A percentile compares a stretch with the other conserved stretches of the same genome.
Conservation (phyloP, 2,888 invertebrate species). For the Agonum fuliginosum region DNA sequence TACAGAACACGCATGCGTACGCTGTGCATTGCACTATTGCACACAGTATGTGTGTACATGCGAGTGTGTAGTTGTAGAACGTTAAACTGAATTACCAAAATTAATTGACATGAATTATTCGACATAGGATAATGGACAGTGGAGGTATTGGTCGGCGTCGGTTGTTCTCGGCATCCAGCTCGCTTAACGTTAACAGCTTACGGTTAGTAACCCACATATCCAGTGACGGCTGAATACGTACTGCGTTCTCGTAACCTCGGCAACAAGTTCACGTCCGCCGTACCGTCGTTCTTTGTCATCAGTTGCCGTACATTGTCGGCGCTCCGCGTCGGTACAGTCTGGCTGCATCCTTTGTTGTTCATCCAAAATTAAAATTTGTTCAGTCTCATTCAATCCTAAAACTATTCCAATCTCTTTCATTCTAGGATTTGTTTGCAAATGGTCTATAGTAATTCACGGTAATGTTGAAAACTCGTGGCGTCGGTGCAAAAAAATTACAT, state of each 20-base stretch:
- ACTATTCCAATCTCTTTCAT: no score
- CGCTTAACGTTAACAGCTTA: neutral
- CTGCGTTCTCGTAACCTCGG: neutral
- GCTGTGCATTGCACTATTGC: neutral
- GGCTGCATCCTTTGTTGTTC: no score
- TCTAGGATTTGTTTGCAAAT: no score
- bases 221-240: neutral
- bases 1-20: slow-evolving; percentile 1
- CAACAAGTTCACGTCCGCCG: slow-evolving; percentile 10
- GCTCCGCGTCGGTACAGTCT: no score
- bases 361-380: no score
- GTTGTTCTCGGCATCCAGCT: slow-evolving; percentile 23
- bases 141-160: slow-evolving; percentile 61
- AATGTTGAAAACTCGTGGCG: no score
- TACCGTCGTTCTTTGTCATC: slow-evolving; percentile 2
- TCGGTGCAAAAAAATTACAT: no score
- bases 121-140: slow-evolving; percentile 61
- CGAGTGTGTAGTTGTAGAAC: slow-evolving; percentile 68
- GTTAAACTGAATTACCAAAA: slow-evolving; percentile 71
- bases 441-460: no score
- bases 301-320: neutral
- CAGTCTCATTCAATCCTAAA: no score
- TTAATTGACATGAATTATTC: slow-evolving; percentile 72
- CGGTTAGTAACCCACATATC: slow-evolving; percentile 36
- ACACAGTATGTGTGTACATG: slow-evolving; percentile 58